Evolutionary conservation across 1,140 invertebrate species (phyloP).

Genomic region (Drosophila repletoides): DNA sequence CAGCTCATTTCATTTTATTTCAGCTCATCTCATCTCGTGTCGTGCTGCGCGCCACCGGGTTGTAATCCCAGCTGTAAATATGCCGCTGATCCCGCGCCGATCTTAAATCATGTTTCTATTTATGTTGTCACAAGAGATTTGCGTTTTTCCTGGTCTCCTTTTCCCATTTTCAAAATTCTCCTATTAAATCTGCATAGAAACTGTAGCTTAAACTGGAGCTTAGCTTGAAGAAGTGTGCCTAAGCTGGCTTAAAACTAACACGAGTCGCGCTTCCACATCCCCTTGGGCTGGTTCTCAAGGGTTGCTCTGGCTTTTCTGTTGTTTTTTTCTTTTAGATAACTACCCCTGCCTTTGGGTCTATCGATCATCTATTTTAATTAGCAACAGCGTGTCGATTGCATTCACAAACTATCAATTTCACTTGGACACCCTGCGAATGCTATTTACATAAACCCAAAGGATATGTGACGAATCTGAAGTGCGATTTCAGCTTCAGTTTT

Average conservation of each 20-base stretch:
- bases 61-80: constrained; percentile 81
- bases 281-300: constrained; percentile 59
- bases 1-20: constrained; percentile 7
- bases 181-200: constrained; percentile 36
- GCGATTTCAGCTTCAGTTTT: constrained; percentile 33
- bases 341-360: constrained; percentile 35
- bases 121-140: constrained; percentile 81
- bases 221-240: constrained; percentile 52
- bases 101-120: constrained; percentile 81
- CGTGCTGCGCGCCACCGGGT: constrained; percentile 43
- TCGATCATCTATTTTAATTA: constrained; percentile 82
- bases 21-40: neutral
- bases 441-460: constrained; percentile 71
- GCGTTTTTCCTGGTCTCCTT: constrained; percentile 44
- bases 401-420: constrained; percentile 79
- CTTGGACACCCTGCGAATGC: constrained; percentile 42
- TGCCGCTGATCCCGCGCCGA: constrained; percentile 69
- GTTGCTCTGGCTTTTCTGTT: constrained; percentile 33
- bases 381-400: constrained; percentile 78
- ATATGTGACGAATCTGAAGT: constrained; percentile 76
- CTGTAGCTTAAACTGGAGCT: constrained; percentile 5
- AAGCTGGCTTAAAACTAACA: constrained; percentile 65
- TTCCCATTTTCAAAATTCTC: neutral
- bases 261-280: constrained; percentile 39
- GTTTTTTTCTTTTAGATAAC: constrained; percentile 34